These are phyloP conservation scores for Cacatua alba DNA, from an alignment of 2,113 vertebrate genomes.

Conservation along the genomic window DNA sequence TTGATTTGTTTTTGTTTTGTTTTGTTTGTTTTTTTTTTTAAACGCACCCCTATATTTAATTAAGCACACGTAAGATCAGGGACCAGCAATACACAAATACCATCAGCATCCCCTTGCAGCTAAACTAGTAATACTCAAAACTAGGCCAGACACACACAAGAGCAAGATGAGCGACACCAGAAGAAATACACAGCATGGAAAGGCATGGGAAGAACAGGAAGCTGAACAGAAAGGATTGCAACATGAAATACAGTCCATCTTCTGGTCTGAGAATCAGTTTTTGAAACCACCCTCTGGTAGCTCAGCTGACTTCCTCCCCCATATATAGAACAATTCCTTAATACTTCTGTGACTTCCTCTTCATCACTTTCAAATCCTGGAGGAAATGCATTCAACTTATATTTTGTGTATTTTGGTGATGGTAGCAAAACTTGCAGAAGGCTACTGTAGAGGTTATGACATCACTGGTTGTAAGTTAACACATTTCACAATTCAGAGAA, in stretches of 20 bases:
- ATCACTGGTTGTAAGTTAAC: slow-evolving; percentile 42
- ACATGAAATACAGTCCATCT: slow-evolving; percentile 42
- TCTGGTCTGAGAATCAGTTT: slow-evolving; percentile 36
- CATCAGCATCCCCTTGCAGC: slow-evolving; percentile 11
- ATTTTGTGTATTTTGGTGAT: slow-evolving; percentile 28
- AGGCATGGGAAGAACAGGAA: slow-evolving; percentile 35
- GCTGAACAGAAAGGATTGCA: slow-evolving; percentile 34
- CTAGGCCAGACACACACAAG: slow-evolving; percentile 26
- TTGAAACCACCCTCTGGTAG: not conserved
- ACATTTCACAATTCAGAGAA: slow-evolving; percentile 45
- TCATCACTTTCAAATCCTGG: not conserved
- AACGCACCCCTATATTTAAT: slow-evolving; percentile 35
- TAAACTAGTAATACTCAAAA: slow-evolving; percentile 45
- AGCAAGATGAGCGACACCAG: not conserved
- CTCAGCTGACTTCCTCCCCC: slow-evolving; percentile 28
- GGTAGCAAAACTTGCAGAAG: slow-evolving; percentile 57
- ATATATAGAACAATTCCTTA: not conserved
- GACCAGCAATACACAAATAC: slow-evolving; percentile 57
- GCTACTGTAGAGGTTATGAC: slow-evolving; percentile 44
- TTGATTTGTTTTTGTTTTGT: slow-evolving; percentile 7
- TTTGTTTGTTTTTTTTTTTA: slow-evolving; percentile 16
- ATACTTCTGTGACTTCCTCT: not conserved
- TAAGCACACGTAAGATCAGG: slow-evolving; percentile 44
- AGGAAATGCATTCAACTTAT: slow-evolving; percentile 29
- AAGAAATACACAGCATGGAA: slow-evolving; percentile 15